These are phyloP conservation scores for Ischnura elegans DNA, from an alignment of 2,888 invertebrate species.

Conservation along the genomic window DNA sequence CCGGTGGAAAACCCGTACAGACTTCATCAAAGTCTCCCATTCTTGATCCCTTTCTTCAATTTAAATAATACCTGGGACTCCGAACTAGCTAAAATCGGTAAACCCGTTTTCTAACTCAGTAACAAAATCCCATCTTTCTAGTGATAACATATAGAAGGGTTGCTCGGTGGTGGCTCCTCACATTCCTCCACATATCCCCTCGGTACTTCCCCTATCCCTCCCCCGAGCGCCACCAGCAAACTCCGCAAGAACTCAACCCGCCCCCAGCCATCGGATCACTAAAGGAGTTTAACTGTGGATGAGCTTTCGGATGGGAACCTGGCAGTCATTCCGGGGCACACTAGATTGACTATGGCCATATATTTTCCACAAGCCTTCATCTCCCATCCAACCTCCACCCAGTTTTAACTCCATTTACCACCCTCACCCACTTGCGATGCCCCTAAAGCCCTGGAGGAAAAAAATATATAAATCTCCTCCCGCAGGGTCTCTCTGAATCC, in stretches of 20 bases:
- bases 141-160: too few relatives aligned
- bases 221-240: not conserved
- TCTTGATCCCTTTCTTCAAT: too few relatives aligned
- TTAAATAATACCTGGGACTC: too few relatives aligned
- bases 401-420: not conserved
- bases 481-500: not conserved
- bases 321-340: conserved; percentile 37
- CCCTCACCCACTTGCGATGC: not conserved
- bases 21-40: too few relatives aligned
- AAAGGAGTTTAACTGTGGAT: conserved; percentile 50
- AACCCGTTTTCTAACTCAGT: too few relatives aligned
- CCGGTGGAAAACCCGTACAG: too few relatives aligned
- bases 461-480: not conserved
- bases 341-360: conserved; percentile 56
- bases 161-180: not conserved
- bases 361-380: conserved; percentile 42
- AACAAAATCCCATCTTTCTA: too few relatives aligned
- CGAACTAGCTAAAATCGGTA: too few relatives aligned
- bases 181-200: not conserved
- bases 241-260: not conserved
- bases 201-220: not conserved
- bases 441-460: not conserved
- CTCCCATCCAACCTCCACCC: not conserved
- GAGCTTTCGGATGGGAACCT: conserved; percentile 42
- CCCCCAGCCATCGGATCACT: conserved; percentile 28